phyloP scores from a whole-genome alignment of 2,797 vertebrate species.

The Falco naumanni region DNA sequence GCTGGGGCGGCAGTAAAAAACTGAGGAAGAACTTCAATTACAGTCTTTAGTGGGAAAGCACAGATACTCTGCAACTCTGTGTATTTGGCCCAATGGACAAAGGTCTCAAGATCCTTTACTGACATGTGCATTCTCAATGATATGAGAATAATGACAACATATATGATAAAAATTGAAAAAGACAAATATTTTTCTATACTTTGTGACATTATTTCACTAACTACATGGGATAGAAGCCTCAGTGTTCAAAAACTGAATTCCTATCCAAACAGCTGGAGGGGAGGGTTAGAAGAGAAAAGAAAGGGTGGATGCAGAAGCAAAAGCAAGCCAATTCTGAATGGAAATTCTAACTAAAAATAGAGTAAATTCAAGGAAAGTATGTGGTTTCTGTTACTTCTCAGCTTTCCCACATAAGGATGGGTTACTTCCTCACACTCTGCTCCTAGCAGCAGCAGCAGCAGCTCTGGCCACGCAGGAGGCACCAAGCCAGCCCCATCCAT shows the following conservation, averaged over 20 bases:
- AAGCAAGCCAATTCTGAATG: background rate
- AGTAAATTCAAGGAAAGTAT: background rate
- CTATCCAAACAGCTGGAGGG: background rate
- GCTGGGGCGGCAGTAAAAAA: background rate
- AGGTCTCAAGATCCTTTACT: background rate
- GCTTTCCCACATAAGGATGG: accelerated
- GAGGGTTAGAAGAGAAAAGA: background rate
- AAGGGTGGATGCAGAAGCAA: background rate
- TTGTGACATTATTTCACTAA: background rate
- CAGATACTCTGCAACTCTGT: background rate
- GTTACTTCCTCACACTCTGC: background rate
- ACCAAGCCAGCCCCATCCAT: background rate
- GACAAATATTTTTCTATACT: background rate
- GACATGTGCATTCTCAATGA: background rate
- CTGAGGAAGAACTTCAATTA: background rate
- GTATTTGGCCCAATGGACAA: background rate
- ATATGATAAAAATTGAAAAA: background rate
- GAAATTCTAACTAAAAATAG: background rate
- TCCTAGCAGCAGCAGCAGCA: background rate
- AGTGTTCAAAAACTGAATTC: background rate
- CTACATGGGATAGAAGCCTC: background rate
- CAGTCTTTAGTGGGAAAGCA: background rate
- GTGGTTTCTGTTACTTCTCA: background rate
- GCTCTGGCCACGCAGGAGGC: background rate
- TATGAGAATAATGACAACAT: background rate